Conservation (phyloP, 2,888 invertebrate species). For the Cremastobaeus sp. region DNA sequence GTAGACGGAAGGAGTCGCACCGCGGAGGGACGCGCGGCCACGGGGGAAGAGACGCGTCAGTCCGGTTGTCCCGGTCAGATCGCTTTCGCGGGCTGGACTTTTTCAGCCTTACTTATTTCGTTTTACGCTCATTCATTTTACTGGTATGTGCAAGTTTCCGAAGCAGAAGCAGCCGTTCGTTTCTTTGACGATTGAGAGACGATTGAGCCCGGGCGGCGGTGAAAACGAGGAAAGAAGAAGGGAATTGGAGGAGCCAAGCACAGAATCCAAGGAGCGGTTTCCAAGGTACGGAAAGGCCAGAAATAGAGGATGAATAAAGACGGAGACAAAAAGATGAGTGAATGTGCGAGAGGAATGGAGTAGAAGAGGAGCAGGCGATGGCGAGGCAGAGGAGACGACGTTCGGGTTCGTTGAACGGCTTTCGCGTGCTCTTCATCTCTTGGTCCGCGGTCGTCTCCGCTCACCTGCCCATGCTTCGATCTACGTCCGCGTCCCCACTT, state of each 20-base stretch:
- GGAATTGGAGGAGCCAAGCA: too few species aligned
- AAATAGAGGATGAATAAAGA: conserved; percentile 39
- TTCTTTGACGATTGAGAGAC: background rate
- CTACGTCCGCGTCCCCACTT: too few species aligned
- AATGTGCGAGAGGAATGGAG: conserved; percentile 18
- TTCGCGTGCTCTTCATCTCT: conserved; percentile 63
- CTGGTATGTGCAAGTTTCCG: conserved; percentile 39
- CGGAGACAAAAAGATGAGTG: conserved; percentile 16
- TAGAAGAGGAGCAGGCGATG: conserved; percentile 19
- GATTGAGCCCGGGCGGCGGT: background rate
- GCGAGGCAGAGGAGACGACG: conserved; percentile 44
- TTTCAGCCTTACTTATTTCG: conserved; percentile 60
- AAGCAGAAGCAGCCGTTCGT: background rate
- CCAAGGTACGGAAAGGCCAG: conserved; percentile 14
- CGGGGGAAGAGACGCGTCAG: conserved; percentile 27
- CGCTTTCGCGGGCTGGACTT: conserved; percentile 62
- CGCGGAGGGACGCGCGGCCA: conserved; percentile 11
- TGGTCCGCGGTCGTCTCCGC: conserved; percentile 60
- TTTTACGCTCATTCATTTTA: conserved; percentile 61
- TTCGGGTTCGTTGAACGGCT: conserved; percentile 66
- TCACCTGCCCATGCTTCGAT: conserved; percentile 60
- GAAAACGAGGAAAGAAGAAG: conserved; percentile 5
- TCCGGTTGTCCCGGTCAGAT: conserved; percentile 62
- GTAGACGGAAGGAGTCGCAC: conserved; percentile 23
- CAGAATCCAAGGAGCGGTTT: too few species aligned